A percentile compares a stretch with the other conserved stretches of the same genome.
Conservation (phyloP, 2,888 invertebrate species). For the Nephrotoma flavescens region DNA sequence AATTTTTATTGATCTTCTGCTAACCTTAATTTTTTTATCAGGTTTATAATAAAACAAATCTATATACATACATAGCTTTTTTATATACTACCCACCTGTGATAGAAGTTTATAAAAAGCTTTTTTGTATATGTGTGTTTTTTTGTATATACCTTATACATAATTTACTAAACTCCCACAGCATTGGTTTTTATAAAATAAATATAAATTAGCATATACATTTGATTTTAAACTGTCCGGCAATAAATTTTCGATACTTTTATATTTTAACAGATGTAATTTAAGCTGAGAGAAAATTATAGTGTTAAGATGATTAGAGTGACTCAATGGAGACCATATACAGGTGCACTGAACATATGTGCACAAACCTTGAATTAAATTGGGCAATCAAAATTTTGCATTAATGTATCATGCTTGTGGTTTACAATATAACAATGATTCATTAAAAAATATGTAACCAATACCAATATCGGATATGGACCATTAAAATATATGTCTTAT, state of each 20-base stretch:
- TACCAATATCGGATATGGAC: background rate
- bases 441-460: background rate
- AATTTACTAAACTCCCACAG: background rate
- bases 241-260: background rate
- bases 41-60: background rate
- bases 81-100: background rate
- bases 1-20: background rate
- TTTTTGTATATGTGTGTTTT: background rate
- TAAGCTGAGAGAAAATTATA: background rate
- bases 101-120: background rate
- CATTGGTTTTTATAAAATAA: background rate
- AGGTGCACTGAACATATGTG: background rate
- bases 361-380: background rate
- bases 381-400: background rate
- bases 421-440: background rate
- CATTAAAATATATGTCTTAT: background rate
- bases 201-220: background rate
- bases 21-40: background rate
- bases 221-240: background rate
- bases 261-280: background rate
- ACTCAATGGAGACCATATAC: background rate
- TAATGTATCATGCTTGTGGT: background rate
- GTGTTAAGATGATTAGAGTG: background rate
- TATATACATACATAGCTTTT: background rate
- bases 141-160: background rate